Conservation (phyloP, 2,888 invertebrate species). For the Epistrophe grossulariae region DNA sequence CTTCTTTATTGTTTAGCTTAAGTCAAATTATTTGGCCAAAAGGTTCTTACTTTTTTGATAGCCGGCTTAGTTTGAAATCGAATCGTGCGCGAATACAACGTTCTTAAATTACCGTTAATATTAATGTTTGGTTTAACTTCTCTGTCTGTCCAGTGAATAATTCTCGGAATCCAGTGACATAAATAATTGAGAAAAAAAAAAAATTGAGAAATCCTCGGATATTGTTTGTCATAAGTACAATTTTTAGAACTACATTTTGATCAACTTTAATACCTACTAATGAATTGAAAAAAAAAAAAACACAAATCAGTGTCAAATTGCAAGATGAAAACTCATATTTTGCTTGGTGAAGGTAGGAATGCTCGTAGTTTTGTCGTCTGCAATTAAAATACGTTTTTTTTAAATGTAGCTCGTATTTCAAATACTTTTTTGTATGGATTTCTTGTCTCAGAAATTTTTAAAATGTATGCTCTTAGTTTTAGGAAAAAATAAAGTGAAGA, state of each 20-base stretch:
- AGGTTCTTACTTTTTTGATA: neutral
- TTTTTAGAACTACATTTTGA: neutral
- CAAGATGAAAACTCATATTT: constrained; percentile 51
- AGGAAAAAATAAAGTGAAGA: too few species aligned
- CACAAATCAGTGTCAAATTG: constrained; percentile 47
- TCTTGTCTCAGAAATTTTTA: too few species aligned
- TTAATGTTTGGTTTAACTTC: neutral
- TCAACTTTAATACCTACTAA: constrained; percentile 18
- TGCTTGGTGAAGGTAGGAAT: constrained; percentile 62
- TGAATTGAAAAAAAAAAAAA: constrained; percentile 25
- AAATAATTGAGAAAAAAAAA: neutral
- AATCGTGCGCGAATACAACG: constrained; percentile 41
- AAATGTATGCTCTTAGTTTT: too few species aligned
- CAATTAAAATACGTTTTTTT: neutral
- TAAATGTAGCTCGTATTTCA: neutral
- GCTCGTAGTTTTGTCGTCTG: neutral
- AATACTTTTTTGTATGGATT: too few species aligned
- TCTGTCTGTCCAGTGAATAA: constrained; percentile 33
- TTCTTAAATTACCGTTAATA: constrained; percentile 13
- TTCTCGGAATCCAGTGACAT: constrained; percentile 26
- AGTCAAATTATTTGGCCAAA: neutral
- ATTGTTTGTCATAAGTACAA: constrained; percentile 3
- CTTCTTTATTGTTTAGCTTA: constrained; percentile 4
- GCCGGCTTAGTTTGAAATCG: constrained; percentile 51
- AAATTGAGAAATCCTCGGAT: neutral